Conservation (phyloP, 2,797 vertebrate species). For the Sebastes hubbsi region DNA sequence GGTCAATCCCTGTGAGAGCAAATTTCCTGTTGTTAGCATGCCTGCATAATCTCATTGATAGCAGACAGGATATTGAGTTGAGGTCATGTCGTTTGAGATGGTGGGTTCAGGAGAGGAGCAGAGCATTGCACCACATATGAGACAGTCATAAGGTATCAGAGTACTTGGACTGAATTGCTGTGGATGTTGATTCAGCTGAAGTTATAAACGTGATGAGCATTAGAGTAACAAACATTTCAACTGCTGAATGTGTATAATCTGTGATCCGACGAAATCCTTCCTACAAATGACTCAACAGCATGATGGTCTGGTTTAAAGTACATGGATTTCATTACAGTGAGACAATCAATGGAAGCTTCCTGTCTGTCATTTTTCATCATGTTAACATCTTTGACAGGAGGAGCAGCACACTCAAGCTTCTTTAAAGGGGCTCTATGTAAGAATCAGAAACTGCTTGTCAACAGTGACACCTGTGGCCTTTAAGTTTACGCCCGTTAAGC, state of each 20-base stretch:
- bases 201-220: neutral
- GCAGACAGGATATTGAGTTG: conserved; percentile 72
- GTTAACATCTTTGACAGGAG: neutral
- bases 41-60: conserved; percentile 71
- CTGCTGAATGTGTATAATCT: neutral
- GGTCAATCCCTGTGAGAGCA: conserved; percentile 65
- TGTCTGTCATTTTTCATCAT: neutral
- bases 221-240: neutral
- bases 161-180: neutral
- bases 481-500: no score
- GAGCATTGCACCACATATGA: conserved; percentile 8
- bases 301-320: neutral
- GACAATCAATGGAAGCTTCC: neutral
- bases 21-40: conserved; percentile 77
- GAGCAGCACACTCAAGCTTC: neutral
- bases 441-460: no score
- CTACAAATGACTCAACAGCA: neutral
- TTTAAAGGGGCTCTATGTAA: neutral
- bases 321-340: neutral
- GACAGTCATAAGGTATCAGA: conserved; percentile 33
- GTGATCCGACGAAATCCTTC: neutral
- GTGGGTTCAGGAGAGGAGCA: conserved; percentile 1
- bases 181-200: conserved; percentile 13
- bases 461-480: no score
- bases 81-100: conserved; percentile 53